Evolutionary conservation across 2,888 invertebrate genomes (phyloP).

Genomic region (Mesorhabditis spiculigera): DNA sequence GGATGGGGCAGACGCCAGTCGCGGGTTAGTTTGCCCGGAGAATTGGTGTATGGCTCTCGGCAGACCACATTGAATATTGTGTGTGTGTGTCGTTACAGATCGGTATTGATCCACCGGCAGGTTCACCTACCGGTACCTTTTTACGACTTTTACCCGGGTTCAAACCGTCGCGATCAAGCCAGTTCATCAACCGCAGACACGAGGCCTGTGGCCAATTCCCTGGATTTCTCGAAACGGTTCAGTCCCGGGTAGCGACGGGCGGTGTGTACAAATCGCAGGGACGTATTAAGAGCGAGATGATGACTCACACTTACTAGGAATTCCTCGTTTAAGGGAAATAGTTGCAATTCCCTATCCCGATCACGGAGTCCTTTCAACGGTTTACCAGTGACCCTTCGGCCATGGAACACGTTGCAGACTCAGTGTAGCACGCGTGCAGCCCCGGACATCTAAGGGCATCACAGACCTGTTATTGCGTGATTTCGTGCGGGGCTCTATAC

Average conservation of each 20-base stretch:
- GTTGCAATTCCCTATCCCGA: conserved; percentile 70
- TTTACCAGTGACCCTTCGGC: conserved; percentile 62
- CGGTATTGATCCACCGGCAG: no score
- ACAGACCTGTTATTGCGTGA: conserved; percentile 69
- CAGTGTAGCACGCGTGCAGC: conserved; percentile 70
- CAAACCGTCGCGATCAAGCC: no score
- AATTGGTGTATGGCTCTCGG: conserved; percentile 16
- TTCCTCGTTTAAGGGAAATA: conserved; percentile 68
- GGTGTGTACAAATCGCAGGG: conserved; percentile 71
- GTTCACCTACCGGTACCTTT: no score
- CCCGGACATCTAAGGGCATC: conserved; percentile 70
- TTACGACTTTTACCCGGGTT: no score
- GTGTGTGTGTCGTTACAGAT: no score
- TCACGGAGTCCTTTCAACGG: conserved; percentile 70
- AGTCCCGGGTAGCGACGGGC: conserved; percentile 68
- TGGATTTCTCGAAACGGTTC: conserved; percentile 27
- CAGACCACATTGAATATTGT: no score
- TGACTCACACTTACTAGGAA: conserved; percentile 72
- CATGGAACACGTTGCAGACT: conserved; percentile 62
- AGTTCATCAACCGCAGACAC: conserved; percentile 8
- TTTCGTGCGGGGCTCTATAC: conserved; percentile 67
- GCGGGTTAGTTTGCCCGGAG: no score
- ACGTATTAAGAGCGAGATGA: conserved; percentile 71
- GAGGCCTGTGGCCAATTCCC: conserved; percentile 16
- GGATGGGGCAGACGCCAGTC: no score